These are phyloP conservation scores for Carcina quercana DNA, from an alignment of 2,888 invertebrate genomes.

Conservation along the genomic window DNA sequence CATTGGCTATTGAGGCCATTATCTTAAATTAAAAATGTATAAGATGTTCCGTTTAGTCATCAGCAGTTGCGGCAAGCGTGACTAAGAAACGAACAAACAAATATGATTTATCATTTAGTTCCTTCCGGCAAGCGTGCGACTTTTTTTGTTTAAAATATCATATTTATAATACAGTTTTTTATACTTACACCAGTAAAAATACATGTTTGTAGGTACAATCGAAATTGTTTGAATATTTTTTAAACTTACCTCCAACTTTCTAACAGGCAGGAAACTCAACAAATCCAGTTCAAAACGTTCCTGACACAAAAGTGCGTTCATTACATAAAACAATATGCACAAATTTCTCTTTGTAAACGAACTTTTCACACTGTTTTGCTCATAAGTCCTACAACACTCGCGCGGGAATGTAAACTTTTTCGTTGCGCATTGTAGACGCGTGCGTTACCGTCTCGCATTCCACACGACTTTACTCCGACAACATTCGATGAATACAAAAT, in stretches of 20 bases:
- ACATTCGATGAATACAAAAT: slow-evolving; percentile 64
- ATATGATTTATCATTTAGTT: no score
- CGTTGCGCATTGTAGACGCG: slow-evolving; percentile 48
- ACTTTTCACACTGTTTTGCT: slow-evolving; percentile 57
- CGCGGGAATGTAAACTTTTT: slow-evolving; percentile 55
- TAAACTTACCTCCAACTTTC: slow-evolving; percentile 38
- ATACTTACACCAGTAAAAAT: no score
- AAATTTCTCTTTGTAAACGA: slow-evolving; percentile 40
- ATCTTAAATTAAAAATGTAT: no score
- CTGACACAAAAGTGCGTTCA: slow-evolving; percentile 37
- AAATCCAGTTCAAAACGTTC: slow-evolving; percentile 39
- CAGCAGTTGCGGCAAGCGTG: no score
- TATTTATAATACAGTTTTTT: no score
- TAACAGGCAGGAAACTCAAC: background rate
- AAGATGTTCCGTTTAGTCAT: no score
- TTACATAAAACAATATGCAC: slow-evolving; percentile 42
- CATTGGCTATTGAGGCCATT: no score
- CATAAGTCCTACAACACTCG: slow-evolving; percentile 41
- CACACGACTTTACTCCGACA: slow-evolving; percentile 47
- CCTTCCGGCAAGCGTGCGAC: no score
- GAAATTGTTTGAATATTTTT: no score
- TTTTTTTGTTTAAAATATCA: no score
- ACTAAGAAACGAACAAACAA: no score
- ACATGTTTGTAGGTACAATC: no score
- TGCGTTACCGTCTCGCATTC: slow-evolving; percentile 43